These are phyloP conservation scores for Brachionus rotundiformis DNA, from an alignment of 1,140 invertebrate genomes.

Conservation along the genomic window DNA sequence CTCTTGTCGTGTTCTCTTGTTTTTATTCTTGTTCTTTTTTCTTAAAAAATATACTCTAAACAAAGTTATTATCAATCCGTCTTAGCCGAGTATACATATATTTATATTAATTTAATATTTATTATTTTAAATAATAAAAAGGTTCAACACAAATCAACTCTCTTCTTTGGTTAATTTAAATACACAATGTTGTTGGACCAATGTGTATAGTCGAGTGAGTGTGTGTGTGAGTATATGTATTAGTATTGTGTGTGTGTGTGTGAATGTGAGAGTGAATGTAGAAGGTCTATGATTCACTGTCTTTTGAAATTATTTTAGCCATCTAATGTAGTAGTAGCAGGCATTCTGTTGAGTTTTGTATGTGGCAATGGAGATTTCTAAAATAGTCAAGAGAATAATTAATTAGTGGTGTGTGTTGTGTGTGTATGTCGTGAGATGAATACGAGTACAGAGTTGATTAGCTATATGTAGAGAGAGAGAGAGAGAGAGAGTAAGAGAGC, in stretches of 20 bases:
- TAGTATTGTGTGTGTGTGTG: background rate
- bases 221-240: background rate
- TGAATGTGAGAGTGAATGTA: background rate
- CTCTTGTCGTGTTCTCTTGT: background rate
- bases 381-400: background rate
- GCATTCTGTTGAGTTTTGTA: background rate
- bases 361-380: background rate
- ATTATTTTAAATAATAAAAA: background rate
- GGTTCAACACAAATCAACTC: background rate
- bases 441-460: no score
- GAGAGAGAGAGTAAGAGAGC: background rate
- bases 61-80: background rate
- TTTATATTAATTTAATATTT: background rate
- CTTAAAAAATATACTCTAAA: background rate
- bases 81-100: slow-evolving; percentile 6
- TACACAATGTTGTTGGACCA: background rate
- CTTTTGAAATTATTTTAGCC: slow-evolving; percentile 15
- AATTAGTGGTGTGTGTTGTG: background rate
- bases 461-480: background rate
- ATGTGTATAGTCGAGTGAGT: background rate
- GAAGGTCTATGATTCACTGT: background rate
- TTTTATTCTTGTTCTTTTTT: background rate
- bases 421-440: background rate
- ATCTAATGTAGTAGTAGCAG: slow-evolving; percentile 1
- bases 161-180: background rate